Evolutionary conservation across 2,888 invertebrate species (phyloP).

Genomic region (Oasisia sp.): DNA sequence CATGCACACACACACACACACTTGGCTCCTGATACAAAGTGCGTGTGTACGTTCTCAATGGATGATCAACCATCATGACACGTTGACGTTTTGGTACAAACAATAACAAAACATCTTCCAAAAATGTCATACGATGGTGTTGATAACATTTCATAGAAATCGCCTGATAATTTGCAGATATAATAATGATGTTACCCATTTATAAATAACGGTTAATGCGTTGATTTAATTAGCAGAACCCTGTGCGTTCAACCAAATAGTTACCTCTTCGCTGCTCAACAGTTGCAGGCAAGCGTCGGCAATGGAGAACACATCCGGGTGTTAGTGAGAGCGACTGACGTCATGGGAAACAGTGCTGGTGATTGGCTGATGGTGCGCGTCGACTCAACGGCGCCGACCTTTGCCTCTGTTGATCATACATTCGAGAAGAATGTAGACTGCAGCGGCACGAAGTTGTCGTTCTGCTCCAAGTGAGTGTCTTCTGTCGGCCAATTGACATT

Average conservation of each 20-base stretch:
- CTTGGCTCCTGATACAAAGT: too few relatives aligned
- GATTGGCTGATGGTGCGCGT: not conserved
- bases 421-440: not conserved
- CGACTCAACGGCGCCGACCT: not conserved
- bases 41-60: too few relatives aligned
- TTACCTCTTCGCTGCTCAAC: not conserved
- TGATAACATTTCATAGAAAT: too few relatives aligned
- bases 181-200: not conserved
- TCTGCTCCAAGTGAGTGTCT: not conserved
- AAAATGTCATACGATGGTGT: too few relatives aligned
- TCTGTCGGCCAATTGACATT: too few relatives aligned
- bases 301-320: conserved; percentile 5
- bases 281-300: not conserved
- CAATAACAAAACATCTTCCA: too few relatives aligned
- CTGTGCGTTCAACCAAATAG: not conserved
- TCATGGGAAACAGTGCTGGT: not conserved
- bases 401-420: not conserved
- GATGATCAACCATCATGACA: too few relatives aligned
- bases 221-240: not conserved
- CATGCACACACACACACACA: too few relatives aligned
- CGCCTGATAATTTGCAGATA: not conserved
- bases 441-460: not conserved
- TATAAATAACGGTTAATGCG: not conserved
- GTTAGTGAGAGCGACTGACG: conserved; percentile 20
- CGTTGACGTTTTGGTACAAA: too few relatives aligned